These are phyloP conservation scores for Procavia capensis DNA, from an alignment of 2,113 vertebrate species.

Conservation along the genomic window DNA sequence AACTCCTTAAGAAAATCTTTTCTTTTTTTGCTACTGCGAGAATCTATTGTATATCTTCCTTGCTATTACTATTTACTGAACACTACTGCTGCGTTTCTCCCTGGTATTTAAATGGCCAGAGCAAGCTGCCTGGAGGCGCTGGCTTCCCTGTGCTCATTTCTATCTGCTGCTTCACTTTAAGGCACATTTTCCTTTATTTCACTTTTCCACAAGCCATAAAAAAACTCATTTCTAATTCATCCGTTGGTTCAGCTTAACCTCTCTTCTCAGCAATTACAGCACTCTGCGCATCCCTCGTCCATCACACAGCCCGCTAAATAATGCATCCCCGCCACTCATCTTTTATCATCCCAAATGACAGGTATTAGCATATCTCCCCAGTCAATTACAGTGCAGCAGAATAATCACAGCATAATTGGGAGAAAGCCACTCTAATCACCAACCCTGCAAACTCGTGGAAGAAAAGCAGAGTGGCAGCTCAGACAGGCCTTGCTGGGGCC, in stretches of 20 bases:
- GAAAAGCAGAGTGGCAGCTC: conserved; percentile 92
- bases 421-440: conserved; percentile 99
- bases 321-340: conserved; percentile 98
- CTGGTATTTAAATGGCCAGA: conserved; percentile 82
- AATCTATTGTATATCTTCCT: conserved; percentile 61
- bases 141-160: conserved; percentile 81
- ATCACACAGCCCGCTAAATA: conserved; percentile 99
- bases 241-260: conserved; percentile 99
- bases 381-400: conserved; percentile 99
- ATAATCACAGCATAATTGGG: conserved; percentile 99
- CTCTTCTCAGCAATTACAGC: conserved; percentile 99
- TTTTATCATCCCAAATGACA: conserved; percentile 99
- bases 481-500: conserved; percentile 94
- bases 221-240: conserved; percentile 99
- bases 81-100: conserved; percentile 70
- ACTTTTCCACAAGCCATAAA: conserved; percentile 91
- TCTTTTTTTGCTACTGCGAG: conserved; percentile 58
- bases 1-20: neutral
- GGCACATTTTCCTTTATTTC: conserved; percentile 92
- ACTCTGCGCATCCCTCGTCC: conserved; percentile 98
- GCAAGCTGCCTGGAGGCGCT: conserved; percentile 81
- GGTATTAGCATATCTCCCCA: conserved; percentile 99
- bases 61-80: conserved; percentile 81
- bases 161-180: conserved; percentile 87
- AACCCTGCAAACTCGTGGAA: conserved; percentile 93